Evolutionary conservation across 2,797 vertebrate species (phyloP), one percentile per base, ranked within the genome.

Genomic region (Sebastes diploproa): DNA sequence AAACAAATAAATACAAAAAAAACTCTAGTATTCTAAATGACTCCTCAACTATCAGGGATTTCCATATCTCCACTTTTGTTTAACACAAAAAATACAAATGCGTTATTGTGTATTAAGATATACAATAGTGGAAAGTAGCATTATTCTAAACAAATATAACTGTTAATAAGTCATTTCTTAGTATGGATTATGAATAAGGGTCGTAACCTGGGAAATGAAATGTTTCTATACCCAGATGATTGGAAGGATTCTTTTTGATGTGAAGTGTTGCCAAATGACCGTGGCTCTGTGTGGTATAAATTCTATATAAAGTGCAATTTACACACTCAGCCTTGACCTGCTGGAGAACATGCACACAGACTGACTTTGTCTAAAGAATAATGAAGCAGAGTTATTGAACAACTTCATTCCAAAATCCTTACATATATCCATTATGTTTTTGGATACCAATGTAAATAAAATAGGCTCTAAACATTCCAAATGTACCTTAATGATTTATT

Each of bases 401-500:
- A 8, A 6, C 55, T 25, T 60, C 2, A 54, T 54, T 29, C 9
- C 16, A 71, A 50, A 71, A 16, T 23, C 3, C 18, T 52, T 52
- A 30, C 7, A 20, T 16, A 32, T 50, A 78, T 74, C 69, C 64
- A 78, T 65, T 69, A 68, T 64, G 30, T 58, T 72, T 29, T 14
- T 8, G 36, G 32, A 84, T 58, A 64, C 55, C 55, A 56, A 29
- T 29, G 61, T 64, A 23, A 67, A 71, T 72, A 84, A 77, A 88
- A 81, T 72, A 75, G 78, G 70, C 73, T 34, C 66, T 78, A 58
- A 77, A 75, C 58, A 34, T 55, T 75, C 32, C 46, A 66, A 74
- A 75, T 55, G 13, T 42, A 4, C 7, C 27, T 22, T 29, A 7
- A 38, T 36, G 52, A 77, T 59, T 29, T 23, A 42, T 56, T 59